These are phyloP conservation scores for Hephaestus fuliginosus DNA, from an alignment of 2,797 vertebrate species.

Conservation along the genomic window DNA sequence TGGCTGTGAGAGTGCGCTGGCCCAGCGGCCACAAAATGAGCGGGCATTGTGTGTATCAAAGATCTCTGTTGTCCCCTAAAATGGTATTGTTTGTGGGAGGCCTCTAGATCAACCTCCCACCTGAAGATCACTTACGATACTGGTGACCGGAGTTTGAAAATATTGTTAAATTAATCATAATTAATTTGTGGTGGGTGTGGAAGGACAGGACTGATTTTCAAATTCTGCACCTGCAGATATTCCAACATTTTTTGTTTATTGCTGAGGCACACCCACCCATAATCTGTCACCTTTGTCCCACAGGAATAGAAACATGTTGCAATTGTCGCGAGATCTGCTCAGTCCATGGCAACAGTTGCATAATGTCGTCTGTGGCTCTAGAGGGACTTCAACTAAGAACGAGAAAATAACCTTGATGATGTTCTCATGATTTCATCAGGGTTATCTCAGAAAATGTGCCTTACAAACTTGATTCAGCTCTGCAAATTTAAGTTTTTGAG, in stretches of 20 bases:
- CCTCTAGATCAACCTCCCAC: neutral
- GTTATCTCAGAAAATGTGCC: too few relatives aligned
- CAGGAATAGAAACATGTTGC: neutral
- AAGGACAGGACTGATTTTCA: neutral
- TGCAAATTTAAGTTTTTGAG: too few relatives aligned
- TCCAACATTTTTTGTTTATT: neutral
- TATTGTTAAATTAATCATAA: neutral
- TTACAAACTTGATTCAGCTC: too few relatives aligned
- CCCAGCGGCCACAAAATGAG: neutral
- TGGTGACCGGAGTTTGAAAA: neutral
- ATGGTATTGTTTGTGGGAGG: neutral
- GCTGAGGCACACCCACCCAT: neutral
- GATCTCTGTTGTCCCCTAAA: neutral
- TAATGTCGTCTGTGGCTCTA: neutral
- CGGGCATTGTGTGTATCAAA: neutral
- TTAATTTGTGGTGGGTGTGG: neutral
- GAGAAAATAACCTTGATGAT: neutral
- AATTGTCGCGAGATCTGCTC: neutral
- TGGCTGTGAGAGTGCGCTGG: too few relatives aligned
- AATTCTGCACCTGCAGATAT: neutral
- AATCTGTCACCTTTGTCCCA: neutral
- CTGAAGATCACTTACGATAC: neutral
- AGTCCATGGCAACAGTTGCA: neutral
- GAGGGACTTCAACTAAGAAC: neutral
- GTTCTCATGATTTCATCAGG: neutral